Conservation (phyloP, 2,113 vertebrate genomes). For the Microtus richardsoni region DNA sequence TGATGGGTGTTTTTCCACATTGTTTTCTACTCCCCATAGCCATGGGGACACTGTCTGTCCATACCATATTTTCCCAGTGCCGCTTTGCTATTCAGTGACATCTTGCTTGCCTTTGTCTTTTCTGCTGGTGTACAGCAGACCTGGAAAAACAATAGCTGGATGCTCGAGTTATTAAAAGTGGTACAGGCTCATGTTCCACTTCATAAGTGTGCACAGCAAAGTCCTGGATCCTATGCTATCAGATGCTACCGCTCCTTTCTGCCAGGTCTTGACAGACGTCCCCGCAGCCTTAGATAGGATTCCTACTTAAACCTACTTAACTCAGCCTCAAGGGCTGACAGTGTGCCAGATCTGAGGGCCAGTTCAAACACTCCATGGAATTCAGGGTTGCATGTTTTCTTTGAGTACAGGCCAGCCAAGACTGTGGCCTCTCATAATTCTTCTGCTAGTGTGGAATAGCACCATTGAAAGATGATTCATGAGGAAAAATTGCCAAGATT, state of each 20-base stretch:
- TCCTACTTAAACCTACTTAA: conserved; percentile 2
- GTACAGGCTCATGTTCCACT: not conserved
- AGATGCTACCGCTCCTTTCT: not conserved
- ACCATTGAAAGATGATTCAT: conserved; percentile 78
- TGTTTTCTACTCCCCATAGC: not conserved
- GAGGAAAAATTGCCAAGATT: conserved; percentile 73
- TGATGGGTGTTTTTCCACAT: not conserved
- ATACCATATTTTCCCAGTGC: not conserved
- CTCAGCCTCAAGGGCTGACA: conserved; percentile 16
- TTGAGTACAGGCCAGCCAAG: conserved; percentile 76
- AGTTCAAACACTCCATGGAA: conserved; percentile 65
- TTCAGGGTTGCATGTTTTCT: conserved; percentile 55
- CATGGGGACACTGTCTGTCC: not conserved
- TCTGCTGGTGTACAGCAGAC: not conserved
- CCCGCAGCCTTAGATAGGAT: not conserved
- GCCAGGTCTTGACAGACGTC: not conserved
- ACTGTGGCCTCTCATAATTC: conserved; percentile 56
- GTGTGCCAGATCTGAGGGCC: conserved; percentile 30
- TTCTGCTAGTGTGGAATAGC: conserved; percentile 68
- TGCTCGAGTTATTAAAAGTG: not conserved
- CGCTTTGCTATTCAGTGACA: not conserved
- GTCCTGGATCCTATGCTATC: not conserved
- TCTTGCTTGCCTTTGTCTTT: not conserved
- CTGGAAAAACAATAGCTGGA: not conserved
- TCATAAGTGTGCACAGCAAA: not conserved